Evolutionary conservation across 35 echinoderm and acorn worm genomes (phyloP).

Genomic region (Chiridota heheva): DNA sequence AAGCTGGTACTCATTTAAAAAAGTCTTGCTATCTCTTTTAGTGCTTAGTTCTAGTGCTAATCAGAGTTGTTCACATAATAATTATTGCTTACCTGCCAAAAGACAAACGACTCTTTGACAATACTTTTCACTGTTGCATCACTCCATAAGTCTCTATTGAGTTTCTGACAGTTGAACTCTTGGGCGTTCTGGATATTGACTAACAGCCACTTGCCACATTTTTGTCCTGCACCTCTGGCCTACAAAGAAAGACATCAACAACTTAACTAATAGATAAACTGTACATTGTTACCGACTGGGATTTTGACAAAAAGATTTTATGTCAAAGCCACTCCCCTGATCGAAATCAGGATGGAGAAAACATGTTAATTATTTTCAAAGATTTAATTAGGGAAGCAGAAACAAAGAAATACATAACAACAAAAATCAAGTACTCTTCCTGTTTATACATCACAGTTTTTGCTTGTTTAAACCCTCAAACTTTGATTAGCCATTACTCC

Average conservation of each 20-base stretch:
- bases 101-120: constrained; percentile 85
- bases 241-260: constrained; percentile 5
- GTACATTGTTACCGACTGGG: too few species aligned
- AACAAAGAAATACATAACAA: too few species aligned
- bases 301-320: too few species aligned
- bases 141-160: constrained; percentile 96
- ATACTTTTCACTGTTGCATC: constrained; percentile 83
- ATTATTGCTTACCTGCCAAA: constrained; percentile 92
- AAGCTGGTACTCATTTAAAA: background rate
- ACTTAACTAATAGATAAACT: background rate
- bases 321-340: too few species aligned
- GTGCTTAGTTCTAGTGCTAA: background rate
- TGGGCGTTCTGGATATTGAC: constrained; percentile 90
- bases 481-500: too few species aligned
- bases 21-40: background rate
- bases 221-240: constrained; percentile 82
- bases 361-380: too few species aligned
- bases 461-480: too few species aligned
- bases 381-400: too few species aligned
- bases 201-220: constrained; percentile 76
- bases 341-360: too few species aligned
- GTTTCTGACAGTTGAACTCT: constrained; percentile 92
- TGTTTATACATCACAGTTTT: too few species aligned
- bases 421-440: too few species aligned
- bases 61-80: too few species aligned